Percentiles rank a stretch among this genome's conserved stretches.
phyloP scores from a whole-genome alignment of 1,140 invertebrate genomes.

The Panagrolaimus sp. region DNA sequence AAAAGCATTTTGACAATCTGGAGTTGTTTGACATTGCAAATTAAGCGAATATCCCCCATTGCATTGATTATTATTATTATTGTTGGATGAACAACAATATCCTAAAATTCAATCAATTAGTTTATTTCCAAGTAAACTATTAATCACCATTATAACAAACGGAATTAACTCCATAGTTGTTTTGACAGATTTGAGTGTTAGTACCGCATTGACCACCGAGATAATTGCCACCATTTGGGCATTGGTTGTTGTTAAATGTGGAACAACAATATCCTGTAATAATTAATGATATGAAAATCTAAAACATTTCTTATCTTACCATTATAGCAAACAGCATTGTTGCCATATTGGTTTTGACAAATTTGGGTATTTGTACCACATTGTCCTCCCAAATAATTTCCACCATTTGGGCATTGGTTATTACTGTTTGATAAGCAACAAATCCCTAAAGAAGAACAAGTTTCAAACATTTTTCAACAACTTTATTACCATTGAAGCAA shows the following conservation, averaged over 20 bases:
- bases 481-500: too few species aligned
- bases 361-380: too few species aligned
- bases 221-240: neutral
- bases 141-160: slow-evolving; percentile 4
- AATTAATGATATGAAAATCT: neutral
- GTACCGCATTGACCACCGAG: neutral
- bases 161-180: neutral
- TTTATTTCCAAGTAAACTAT: neutral
- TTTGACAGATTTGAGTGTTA: neutral
- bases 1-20: slow-evolving; percentile 3
- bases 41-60: slow-evolving; percentile 4
- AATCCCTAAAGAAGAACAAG: too few species aligned
- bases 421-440: too few species aligned
- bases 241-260: neutral
- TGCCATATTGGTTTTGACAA: neutral
- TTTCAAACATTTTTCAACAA: too few species aligned
- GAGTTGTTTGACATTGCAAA: neutral
- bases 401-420: too few species aligned
- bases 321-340: neutral
- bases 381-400: too few species aligned
- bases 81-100: slow-evolving; percentile 5
- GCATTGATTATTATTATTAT: neutral
- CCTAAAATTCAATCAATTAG: neutral
- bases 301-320: neutral
- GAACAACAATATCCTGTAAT: neutral